Evolutionary conservation across 2,888 invertebrate genomes (phyloP).

Genomic region (Leptopterna dolabrata): DNA sequence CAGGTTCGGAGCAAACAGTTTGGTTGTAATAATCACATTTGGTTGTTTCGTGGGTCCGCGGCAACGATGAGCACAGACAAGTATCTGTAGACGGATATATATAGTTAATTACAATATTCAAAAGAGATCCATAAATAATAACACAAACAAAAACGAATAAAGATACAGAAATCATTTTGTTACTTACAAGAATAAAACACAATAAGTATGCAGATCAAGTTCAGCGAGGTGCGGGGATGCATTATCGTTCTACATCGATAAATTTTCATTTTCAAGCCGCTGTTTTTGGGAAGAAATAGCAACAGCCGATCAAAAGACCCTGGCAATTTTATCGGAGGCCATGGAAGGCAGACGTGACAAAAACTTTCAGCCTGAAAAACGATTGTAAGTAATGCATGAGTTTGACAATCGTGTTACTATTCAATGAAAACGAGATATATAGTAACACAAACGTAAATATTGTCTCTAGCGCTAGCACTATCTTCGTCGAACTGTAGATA

Average conservation of each 20-base stretch:
- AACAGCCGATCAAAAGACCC: neutral
- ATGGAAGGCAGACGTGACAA: neutral
- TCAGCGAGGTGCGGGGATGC: neutral
- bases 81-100: neutral
- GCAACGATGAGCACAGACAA: constrained; percentile 5
- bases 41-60: constrained; percentile 67
- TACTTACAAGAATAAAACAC: constrained; percentile 12
- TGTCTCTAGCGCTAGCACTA: no score
- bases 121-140: no score
- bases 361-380: neutral
- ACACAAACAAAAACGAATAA: no score
- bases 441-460: no score
- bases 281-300: neutral
- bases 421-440: no score
- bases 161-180: no score
- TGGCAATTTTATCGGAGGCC: neutral
- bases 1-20: constrained; percentile 69
- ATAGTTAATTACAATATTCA: no score
- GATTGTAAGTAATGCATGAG: neutral
- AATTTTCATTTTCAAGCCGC: neutral
- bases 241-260: neutral
- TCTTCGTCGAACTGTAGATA: no score
- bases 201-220: neutral
- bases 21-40: constrained; percentile 79
- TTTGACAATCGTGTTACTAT: no score